Conservation (phyloP, 2,113 vertebrate species). For the Cepphus grylle region DNA sequence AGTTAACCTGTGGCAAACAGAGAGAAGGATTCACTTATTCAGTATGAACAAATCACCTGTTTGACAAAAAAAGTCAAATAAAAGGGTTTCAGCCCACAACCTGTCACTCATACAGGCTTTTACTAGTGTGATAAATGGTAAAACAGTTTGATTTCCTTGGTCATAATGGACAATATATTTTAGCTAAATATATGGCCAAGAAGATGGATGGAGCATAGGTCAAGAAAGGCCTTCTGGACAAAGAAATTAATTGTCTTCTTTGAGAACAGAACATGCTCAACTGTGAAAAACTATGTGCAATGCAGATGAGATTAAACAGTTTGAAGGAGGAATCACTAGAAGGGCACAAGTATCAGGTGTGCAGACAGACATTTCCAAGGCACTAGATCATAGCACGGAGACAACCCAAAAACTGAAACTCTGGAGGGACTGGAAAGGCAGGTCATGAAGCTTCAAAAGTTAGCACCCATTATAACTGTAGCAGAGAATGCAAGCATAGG, state of each 20-base stretch:
- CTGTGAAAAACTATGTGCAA: neutral
- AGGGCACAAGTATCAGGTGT: neutral
- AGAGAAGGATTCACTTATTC: neutral
- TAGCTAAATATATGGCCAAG: neutral
- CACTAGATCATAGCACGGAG: neutral
- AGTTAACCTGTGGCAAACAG: neutral
- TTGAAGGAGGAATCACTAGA: neutral
- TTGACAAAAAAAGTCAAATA: neutral
- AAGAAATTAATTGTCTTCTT: neutral
- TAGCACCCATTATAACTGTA: neutral
- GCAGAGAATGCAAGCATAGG: neutral
- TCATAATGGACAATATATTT: neutral
- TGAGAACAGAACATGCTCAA: neutral
- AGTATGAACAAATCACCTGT: neutral
- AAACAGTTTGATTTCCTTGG: neutral
- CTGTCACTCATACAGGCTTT: neutral
- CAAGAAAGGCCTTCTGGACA: neutral
- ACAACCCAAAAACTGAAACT: neutral
- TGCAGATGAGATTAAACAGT: neutral
- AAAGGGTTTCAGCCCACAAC: neutral
- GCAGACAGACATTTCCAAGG: neutral
- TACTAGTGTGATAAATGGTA: neutral
- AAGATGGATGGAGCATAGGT: neutral
- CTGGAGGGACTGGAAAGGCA: neutral
- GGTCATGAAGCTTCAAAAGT: neutral